Evolutionary conservation across 1,140 invertebrate genomes (phyloP).

Genomic region (Aphaenogaster ashmeadi): DNA sequence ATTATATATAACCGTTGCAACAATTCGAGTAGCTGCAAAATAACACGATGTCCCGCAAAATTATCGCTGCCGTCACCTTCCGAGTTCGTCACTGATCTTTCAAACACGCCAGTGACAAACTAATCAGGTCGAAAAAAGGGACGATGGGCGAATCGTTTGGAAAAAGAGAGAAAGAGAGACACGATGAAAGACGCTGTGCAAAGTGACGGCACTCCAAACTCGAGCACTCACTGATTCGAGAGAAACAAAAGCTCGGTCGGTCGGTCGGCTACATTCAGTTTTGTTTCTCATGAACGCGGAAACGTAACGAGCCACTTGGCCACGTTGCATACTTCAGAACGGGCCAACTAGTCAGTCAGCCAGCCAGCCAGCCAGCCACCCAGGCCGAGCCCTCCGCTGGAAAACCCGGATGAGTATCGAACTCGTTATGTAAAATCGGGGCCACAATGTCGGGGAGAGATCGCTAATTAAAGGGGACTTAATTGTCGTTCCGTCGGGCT

Average conservation of each 20-base stretch:
- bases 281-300: conserved; percentile 71
- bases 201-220: conserved; percentile 49
- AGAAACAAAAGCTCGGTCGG: conserved; percentile 65
- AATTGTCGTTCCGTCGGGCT: conserved; percentile 38
- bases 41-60: background rate
- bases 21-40: background rate
- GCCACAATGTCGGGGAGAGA: conserved; percentile 16
- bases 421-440: conserved; percentile 66
- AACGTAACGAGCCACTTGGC: conserved; percentile 80
- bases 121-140: background rate
- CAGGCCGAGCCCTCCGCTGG: conserved; percentile 28
- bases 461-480: conserved; percentile 69
- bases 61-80: background rate
- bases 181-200: conserved; percentile 14
- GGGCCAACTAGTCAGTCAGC: background rate
- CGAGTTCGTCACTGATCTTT: background rate
- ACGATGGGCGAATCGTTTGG: background rate
- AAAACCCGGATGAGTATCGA: conserved; percentile 6
- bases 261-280: conserved; percentile 62
- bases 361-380: background rate
- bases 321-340: conserved; percentile 79
- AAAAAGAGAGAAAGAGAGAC: background rate
- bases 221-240: conserved; percentile 42
- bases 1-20: background rate
- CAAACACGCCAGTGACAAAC: background rate